Evolutionary conservation across 2,113 vertebrate genomes (phyloP).

Genomic region (Coptodon rendalli): DNA sequence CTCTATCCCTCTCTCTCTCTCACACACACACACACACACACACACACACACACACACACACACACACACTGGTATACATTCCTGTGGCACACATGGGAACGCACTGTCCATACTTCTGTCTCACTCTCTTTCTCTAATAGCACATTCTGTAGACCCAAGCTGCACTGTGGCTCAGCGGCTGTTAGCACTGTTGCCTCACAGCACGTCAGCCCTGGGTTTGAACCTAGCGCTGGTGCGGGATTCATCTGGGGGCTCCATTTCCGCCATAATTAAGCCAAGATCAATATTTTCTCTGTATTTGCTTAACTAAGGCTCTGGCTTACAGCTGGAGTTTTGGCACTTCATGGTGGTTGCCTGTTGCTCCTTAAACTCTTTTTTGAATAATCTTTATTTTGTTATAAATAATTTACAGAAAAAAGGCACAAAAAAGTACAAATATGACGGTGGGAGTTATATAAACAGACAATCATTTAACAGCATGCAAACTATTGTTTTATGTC

Average conservation of each 20-base stretch:
- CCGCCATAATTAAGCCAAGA: not conserved
- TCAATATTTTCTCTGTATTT: not conserved
- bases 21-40: not conserved
- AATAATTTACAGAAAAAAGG: not conserved
- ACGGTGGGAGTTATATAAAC: not conserved
- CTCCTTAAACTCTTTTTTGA: not conserved
- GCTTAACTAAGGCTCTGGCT: not conserved
- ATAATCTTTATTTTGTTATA: not conserved
- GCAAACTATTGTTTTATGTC: not conserved
- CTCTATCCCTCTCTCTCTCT: not conserved
- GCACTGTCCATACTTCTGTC: slow-evolving; percentile 2
- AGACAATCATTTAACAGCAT: not conserved
- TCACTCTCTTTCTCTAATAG: not conserved
- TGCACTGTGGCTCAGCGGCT: not conserved
- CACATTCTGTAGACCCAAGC: not conserved
- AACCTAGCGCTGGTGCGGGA: not conserved
- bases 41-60: too few species aligned
- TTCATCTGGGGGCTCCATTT: not conserved
- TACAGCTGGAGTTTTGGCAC: not conserved
- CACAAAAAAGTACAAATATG: not conserved
- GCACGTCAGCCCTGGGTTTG: not conserved
- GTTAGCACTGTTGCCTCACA: not conserved
- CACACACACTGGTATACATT: slow-evolving; percentile 26
- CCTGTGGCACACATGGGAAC: slow-evolving; percentile 39
- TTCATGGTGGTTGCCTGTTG: not conserved